Percentiles rank a stretch among this genome's conserved stretches.
phyloP scores from a whole-genome alignment of 2,797 vertebrate species.

The Clarias pachynema region DNA sequence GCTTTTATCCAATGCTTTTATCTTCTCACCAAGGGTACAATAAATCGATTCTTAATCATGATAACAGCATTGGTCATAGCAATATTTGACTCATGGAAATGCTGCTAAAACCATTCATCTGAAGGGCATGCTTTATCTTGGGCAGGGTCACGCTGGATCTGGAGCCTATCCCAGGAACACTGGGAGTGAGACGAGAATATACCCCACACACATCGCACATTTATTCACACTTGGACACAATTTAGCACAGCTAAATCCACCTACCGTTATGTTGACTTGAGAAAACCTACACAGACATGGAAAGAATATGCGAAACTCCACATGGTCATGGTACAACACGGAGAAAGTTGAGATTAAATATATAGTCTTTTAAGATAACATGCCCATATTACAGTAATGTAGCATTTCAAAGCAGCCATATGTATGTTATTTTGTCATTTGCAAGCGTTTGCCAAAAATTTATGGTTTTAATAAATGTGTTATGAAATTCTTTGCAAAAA shows the following conservation, averaged over 20 bases:
- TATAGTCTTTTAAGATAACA: background rate
- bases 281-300: background rate
- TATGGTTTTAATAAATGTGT: background rate
- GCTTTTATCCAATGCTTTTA: conserved; percentile 3
- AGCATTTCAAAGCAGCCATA: background rate
- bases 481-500: background rate
- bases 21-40: background rate
- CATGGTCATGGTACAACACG: background rate
- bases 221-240: background rate
- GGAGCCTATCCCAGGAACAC: conserved; percentile 1
- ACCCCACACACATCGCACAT: background rate
- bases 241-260: background rate
- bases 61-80: background rate
- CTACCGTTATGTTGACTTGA: background rate
- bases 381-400: background rate
- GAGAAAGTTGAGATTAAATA: background rate
- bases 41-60: conserved; percentile 20
- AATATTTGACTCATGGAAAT: background rate
- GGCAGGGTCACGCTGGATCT: background rate
- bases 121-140: background rate
- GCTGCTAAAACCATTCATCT: background rate
- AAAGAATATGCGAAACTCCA: background rate
- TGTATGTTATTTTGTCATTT: background rate
- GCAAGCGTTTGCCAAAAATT: background rate
- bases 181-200: background rate